Conservation (phyloP, 64 coral and sea anemone species). For the Actinia tenebrosa region DNA sequence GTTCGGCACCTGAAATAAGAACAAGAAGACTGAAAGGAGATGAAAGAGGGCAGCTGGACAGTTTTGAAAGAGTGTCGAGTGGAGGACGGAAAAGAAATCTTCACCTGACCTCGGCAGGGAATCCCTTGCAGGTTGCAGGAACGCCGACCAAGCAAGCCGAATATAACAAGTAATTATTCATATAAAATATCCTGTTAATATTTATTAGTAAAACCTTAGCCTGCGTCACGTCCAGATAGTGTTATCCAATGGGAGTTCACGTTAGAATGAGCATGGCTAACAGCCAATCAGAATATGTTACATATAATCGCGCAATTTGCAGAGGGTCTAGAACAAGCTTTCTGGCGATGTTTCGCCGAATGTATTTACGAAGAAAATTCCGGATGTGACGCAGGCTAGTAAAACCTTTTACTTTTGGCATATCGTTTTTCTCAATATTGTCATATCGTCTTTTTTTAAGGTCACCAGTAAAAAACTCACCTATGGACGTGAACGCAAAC, state of each 20-base stretch:
- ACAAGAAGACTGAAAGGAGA: background rate
- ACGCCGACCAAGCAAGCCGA: background rate
- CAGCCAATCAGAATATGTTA: too few species aligned
- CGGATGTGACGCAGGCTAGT: too few species aligned
- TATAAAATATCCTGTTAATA: background rate
- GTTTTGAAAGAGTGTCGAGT: slow-evolving; percentile 36
- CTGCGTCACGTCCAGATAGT: too few species aligned
- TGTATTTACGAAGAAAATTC: too few species aligned
- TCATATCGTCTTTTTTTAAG: background rate
- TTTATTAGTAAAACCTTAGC: too few species aligned
- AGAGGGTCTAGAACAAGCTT: too few species aligned
- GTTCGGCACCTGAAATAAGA: slow-evolving; percentile 26
- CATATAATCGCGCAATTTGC: background rate
- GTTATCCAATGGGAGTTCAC: too few species aligned
- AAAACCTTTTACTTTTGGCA: too few species aligned
- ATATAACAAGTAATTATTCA: background rate
- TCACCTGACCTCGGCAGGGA: slow-evolving; percentile 76
- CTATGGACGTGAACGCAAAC: background rate
- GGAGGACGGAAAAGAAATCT: slow-evolving; percentile 68
- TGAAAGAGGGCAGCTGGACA: background rate
- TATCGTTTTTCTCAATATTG: background rate
- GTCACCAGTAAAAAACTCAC: background rate
- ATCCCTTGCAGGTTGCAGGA: slow-evolving; percentile 27
- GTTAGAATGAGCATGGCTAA: too few species aligned
- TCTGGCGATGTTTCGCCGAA: too few species aligned